Evolutionary conservation across 2,888 invertebrate species (phyloP), one percentile per base, ranked within the genome.

Genomic region (Mamestra brassicae): DNA sequence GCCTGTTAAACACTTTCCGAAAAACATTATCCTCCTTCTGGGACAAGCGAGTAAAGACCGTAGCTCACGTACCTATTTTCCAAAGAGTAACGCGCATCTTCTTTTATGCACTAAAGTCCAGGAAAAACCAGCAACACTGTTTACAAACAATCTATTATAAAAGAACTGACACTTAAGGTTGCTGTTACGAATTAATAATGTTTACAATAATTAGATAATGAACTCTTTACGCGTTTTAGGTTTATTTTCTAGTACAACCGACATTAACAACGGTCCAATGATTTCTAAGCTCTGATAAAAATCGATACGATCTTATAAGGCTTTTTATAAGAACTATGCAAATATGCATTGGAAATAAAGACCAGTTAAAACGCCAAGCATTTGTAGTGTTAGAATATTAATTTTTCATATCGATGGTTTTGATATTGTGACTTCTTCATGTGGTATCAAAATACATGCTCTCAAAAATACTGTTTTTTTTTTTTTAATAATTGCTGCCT

Each of bases 121-220:
- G 13, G 47, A 71, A 65, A 68, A 45, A 34, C 7, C 7, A 52
- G 26, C 15, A 26, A n/a, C 17, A 74, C 55, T 61, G 58, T 73
- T 64, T 55, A 45, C 36, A 26, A 60, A 54, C 58, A 42, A 60
- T 83, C 60, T 63, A 67, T 83, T 61, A 83, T n/a, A n/a, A 64
- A 54, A 34, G 34, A 73, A 66, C 34, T 65, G 80, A 80, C 80
- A 80, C 15, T 13, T 5, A 80, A 84, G 81, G 69, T 72, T 69
- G 52, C 2, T 4, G 8, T 54, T 71, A 60, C 38, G 60, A 64
- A 45, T 69, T 60, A 64, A 68, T 73, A 77, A 83, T 84, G 84
- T 87, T 84, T 80, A 80, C 86, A 84, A 74, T 80, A 73, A 85
- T 86, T 78, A 85, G 83, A 77, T 86, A 84, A 87, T 76, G n/a